A percentile compares a stretch with the other conserved stretches of the same genome.
Conservation (phyloP, 2,888 invertebrate species). For the Allophyes oxyacanthae region DNA sequence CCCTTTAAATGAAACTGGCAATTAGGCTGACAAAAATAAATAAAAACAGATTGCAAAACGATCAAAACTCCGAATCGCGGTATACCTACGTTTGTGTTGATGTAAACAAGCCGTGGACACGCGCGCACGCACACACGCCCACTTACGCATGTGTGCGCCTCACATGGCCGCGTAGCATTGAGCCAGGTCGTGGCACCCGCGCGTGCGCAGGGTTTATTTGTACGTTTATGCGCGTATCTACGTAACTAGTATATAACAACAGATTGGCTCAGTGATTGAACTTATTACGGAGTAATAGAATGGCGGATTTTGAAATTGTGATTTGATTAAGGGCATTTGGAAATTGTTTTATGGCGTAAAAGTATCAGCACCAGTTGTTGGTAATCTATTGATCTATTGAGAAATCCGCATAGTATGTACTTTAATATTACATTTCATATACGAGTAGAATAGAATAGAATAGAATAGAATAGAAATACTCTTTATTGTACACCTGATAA, state of each 20-base stretch:
- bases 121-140: conserved; percentile 53
- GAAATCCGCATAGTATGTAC: conserved; percentile 18
- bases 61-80: conserved; percentile 63
- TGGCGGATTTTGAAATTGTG: conserved; percentile 48
- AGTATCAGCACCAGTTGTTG: conserved; percentile 4
- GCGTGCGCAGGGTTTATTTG: conserved; percentile 74
- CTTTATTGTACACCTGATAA: too few relatives aligned
- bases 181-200: conserved; percentile 87
- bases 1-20: too few relatives aligned
- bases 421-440: background rate
- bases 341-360: conserved; percentile 35
- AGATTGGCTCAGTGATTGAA: conserved; percentile 54
- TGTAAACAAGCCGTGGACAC: conserved; percentile 78
- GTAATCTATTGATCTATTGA: conserved; percentile 1
- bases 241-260: conserved; percentile 46
- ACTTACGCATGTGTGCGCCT: conserved; percentile 44
- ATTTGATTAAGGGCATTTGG: conserved; percentile 49
- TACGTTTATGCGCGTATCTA: conserved; percentile 63
- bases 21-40: background rate
- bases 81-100: conserved; percentile 73
- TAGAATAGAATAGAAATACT: too few relatives aligned
- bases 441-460: too few relatives aligned
- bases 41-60: conserved; percentile 49
- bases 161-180: conserved; percentile 78
- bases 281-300: conserved; percentile 57